phyloP scores from a whole-genome alignment of 2,113 vertebrate species.

The Tympanuchus pallidicinctus region DNA sequence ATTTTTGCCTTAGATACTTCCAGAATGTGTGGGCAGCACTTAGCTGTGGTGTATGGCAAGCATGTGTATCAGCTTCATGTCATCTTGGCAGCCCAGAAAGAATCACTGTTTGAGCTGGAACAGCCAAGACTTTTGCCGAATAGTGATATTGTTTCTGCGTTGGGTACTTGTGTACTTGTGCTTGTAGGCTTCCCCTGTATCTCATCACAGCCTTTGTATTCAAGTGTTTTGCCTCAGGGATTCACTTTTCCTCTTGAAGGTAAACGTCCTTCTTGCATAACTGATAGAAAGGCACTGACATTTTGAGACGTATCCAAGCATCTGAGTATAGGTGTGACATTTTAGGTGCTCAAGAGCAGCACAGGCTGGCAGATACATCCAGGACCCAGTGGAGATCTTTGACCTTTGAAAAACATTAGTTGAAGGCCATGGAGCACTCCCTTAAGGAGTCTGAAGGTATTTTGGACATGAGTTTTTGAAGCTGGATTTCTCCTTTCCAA shows the following conservation, averaged over 20 bases:
- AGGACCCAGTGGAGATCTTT: background rate
- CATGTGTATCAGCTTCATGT: background rate
- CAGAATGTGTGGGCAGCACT: background rate
- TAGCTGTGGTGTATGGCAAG: background rate
- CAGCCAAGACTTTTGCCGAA: background rate
- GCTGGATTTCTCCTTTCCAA: background rate
- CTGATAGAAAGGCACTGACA: background rate
- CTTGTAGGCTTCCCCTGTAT: background rate
- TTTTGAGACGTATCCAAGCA: background rate
- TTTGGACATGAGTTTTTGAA: background rate
- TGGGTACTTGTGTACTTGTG: background rate
- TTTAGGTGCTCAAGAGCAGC: background rate
- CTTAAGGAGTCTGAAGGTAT: background rate
- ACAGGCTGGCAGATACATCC: background rate
- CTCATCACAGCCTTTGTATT: background rate
- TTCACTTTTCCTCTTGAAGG: background rate
- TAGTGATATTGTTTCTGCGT: background rate
- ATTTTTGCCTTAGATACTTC: slow-evolving; percentile 11
- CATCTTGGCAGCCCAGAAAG: background rate
- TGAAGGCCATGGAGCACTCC: background rate
- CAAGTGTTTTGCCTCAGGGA: background rate
- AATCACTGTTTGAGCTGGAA: background rate
- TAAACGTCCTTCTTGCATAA: background rate
- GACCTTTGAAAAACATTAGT: background rate
- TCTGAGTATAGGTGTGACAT: background rate